phyloP scores from a whole-genome alignment of 2,797 vertebrate genomes.

The Ptychadena robeensis region DNA sequence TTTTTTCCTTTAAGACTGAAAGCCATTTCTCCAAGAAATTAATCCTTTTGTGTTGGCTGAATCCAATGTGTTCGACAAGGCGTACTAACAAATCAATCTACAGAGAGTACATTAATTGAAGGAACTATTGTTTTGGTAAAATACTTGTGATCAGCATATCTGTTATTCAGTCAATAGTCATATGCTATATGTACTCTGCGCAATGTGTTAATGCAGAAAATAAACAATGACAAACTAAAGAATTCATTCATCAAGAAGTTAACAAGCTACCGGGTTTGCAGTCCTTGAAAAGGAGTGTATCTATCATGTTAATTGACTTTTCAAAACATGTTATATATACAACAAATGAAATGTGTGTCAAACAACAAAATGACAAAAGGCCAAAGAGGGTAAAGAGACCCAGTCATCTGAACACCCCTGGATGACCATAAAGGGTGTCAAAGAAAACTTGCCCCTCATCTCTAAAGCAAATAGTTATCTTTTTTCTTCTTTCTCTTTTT shows the following conservation, averaged over 20 bases:
- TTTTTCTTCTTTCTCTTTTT: too few species aligned
- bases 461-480: too few species aligned
- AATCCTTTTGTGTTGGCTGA: constrained; percentile 16
- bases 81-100: constrained; percentile 32
- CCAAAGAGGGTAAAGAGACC: neutral
- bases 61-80: constrained; percentile 8
- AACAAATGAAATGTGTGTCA: neutral
- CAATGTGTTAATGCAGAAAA: constrained; percentile 8
- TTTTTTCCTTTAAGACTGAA: constrained; percentile 14
- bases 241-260: constrained; percentile 26
- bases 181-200: constrained; percentile 25
- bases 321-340: neutral
- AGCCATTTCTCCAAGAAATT: neutral
- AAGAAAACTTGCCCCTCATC: too few species aligned
- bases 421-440: too few species aligned
- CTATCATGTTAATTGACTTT: constrained; percentile 27
- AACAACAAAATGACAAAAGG: neutral
- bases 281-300: neutral
- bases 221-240: constrained; percentile 21
- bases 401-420: too few species aligned
- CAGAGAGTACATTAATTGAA: constrained; percentile 34
- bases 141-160: constrained; percentile 47
- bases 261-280: constrained; percentile 15
- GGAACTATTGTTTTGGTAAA: constrained; percentile 41
- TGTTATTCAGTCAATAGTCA: constrained; percentile 15